phyloP scores from a whole-genome alignment of 2,888 invertebrate genomes.

The Pseudococcus longispinus region DNA sequence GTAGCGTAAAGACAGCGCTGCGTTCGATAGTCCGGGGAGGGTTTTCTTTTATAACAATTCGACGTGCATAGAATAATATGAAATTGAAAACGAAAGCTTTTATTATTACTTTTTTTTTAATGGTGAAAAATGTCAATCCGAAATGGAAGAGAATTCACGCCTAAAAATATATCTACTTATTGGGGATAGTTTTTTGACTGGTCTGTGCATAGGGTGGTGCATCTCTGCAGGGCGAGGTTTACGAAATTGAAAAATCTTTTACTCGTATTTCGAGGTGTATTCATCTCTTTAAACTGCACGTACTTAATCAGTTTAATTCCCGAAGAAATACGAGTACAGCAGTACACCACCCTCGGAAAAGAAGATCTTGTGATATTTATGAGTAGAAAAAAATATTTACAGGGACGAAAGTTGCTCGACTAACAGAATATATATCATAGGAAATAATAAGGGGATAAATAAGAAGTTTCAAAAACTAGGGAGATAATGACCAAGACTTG shows the following conservation, averaged over 20 bases:
- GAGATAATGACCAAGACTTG: constrained; percentile 35
- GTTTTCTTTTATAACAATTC: constrained; percentile 20
- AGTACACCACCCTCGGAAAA: not conserved
- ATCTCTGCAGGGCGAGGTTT: not conserved
- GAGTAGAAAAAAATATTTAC: not conserved
- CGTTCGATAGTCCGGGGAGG: not conserved
- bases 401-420: not conserved
- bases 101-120: not conserved
- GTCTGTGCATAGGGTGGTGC: too few species aligned
- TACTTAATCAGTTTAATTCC: not conserved
- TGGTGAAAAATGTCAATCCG: not conserved
- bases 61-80: constrained; percentile 18
- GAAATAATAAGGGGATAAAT: constrained; percentile 25
- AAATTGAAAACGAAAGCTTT: constrained; percentile 40
- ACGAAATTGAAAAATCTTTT: not conserved
- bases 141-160: not conserved
- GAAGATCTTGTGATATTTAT: not conserved
- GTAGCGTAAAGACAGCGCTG: constrained; percentile 20
- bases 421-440: constrained; percentile 14
- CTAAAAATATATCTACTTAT: not conserved
- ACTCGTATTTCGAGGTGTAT: not conserved
- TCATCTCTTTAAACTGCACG: not conserved
- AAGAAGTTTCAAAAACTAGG: not conserved
- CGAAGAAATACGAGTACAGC: not conserved
- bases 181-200: not conserved